Evolutionary conservation across 2,797 vertebrate genomes (phyloP), one percentile per base, ranked within the genome.

Genomic region (Muscicapa comitata): DNA sequence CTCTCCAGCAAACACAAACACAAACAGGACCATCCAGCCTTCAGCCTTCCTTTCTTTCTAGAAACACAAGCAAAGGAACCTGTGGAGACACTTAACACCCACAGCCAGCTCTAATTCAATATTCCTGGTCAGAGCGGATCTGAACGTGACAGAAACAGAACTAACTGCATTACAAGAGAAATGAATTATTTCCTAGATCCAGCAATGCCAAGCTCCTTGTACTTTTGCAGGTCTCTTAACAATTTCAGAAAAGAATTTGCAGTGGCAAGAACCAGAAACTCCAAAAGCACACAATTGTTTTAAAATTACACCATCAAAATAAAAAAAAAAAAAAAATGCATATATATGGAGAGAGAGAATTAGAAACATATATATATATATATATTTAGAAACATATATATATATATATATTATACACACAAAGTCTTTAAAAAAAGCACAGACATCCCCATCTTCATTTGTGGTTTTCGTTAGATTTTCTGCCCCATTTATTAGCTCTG

Each of bases 121-220:
- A 93, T 76, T 74, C 86, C 95, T 92, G 90, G 90, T 95, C 90
- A 95, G 80, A 90, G 74, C 42, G 43, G 72, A 94, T 96, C 89
- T 95, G 76, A 93, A 86, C 76, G 66, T 70, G 83, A 95, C 94
- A 87, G 88, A 95, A 94, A 95, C 12, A 65, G 91, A 94, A 97
- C 81, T 93, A 96, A 94, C 16, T 37, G 6, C 76, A 94, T 96
- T 97, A 95, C 55, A 65, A 79, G 70, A 93, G 42, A 86, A 84
- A 84, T 59, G 43, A 85, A 89, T 47, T 83, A 59, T 83, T 78
- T 90, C 81, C 94, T 94, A 93, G 67, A 86, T 82, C 58, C 78
- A 91, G 54, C 43, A 62, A 48, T 33, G 79, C 75, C 85, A 93
- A 92, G 50, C 13, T 89, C 85, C 62, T 92, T 81, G 29, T 40